phyloP scores from a whole-genome alignment of 1,140 invertebrate species.

The Sarcophaga bullata region DNA sequence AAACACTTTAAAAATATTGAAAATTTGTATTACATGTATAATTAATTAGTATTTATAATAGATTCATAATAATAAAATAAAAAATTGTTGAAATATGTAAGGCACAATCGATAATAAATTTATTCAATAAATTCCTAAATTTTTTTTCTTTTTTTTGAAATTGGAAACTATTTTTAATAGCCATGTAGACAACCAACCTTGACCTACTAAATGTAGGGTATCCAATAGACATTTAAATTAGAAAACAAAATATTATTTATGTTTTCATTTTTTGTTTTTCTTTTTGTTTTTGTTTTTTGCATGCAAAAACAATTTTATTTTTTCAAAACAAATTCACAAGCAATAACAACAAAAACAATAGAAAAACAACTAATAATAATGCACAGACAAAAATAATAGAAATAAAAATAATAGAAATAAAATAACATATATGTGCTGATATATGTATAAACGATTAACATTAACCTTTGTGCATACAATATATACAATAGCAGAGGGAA shows the following conservation, averaged over 20 bases:
- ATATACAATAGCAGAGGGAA: not conserved
- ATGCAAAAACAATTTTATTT: not conserved
- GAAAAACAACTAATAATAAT: not conserved
- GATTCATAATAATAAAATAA: too few species aligned
- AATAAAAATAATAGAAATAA: too few species aligned
- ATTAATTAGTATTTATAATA: too few species aligned
- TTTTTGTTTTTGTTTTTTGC: too few species aligned
- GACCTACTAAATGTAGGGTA: slow-evolving; percentile 23
- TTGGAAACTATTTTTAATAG: not conserved
- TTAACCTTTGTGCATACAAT: slow-evolving; percentile 10
- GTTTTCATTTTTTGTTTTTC: too few species aligned
- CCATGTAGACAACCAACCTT: not conserved
- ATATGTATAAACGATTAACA: not conserved
- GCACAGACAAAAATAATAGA: not conserved
- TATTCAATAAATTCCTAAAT: not conserved
- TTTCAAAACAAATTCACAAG: not conserved
- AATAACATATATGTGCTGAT: not conserved
- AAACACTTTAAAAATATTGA: too few species aligned
- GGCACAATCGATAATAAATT: too few species aligned
- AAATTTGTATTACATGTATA: too few species aligned
- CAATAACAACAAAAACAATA: too few species aligned
- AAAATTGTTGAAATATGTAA: too few species aligned
- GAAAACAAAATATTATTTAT: too few species aligned
- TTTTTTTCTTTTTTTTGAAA: not conserved
- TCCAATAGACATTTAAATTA: too few species aligned